Percentiles rank a stretch among this genome's conserved stretches.
Conservation (phyloP, 2,888 invertebrate species). For the Atethmia centrago region DNA sequence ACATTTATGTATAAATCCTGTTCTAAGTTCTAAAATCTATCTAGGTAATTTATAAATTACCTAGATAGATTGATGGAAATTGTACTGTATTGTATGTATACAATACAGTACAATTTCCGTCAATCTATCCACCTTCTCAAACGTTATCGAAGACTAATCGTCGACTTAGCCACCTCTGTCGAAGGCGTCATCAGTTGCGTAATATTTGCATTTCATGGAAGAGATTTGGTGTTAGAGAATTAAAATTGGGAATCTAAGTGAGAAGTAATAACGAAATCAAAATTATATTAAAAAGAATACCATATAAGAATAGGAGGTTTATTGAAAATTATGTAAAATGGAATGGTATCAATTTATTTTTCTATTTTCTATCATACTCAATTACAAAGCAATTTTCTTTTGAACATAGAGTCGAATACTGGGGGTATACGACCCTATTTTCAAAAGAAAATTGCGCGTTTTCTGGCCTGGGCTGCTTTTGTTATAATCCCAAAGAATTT, state of each 20-base stretch:
- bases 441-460: too few species aligned
- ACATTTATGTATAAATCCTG: too few species aligned
- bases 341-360: background rate
- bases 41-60: too few species aligned
- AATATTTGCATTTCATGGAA: background rate
- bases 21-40: too few species aligned
- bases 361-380: background rate
- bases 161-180: constrained; percentile 78
- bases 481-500: background rate
- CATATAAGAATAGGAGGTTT: background rate
- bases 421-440: too few species aligned
- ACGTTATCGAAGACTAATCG: constrained; percentile 83
- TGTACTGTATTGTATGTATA: background rate
- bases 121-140: constrained; percentile 23
- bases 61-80: too few species aligned
- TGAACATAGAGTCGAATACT: too few species aligned
- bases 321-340: background rate
- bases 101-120: too few species aligned
- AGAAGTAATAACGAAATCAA: background rate
- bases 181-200: constrained; percentile 69
- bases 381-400: background rate
- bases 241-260: background rate
- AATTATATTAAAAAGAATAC: background rate
- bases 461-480: background rate
- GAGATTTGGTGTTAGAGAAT: background rate